Conservation (phyloP, 2,888 invertebrate genomes). For the Lycaena phlaeas region DNA sequence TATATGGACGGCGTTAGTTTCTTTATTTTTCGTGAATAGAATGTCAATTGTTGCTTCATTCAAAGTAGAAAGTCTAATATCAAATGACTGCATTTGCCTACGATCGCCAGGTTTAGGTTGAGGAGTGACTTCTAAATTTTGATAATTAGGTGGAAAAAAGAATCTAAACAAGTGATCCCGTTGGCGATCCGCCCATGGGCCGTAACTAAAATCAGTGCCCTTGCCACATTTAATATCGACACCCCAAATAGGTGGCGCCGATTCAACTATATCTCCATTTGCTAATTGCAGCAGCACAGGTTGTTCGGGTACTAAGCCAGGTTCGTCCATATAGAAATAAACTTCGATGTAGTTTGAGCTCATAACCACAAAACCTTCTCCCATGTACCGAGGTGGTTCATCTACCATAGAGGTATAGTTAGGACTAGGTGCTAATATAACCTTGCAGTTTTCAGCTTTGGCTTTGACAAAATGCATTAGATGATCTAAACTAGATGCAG, state of each 20-base stretch:
- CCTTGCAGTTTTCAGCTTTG: constrained; percentile 95
- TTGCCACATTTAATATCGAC: constrained; percentile 96
- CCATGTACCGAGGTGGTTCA: constrained; percentile 96
- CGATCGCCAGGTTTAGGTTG: constrained; percentile 90
- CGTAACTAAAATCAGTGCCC: constrained; percentile 97
- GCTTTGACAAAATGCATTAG: constrained; percentile 97
- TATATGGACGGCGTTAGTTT: constrained; percentile 97
- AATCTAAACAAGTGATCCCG: constrained; percentile 95
- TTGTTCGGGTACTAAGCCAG: constrained; percentile 92
- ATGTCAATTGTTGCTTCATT: constrained; percentile 96
- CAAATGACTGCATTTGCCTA: constrained; percentile 92
- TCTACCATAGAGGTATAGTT: constrained; percentile 94
- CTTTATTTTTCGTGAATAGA: constrained; percentile 93
- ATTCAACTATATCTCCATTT: constrained; percentile 94
- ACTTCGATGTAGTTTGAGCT: constrained; percentile 95
- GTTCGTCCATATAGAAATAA: constrained; percentile 98
- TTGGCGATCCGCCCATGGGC: constrained; percentile 99
- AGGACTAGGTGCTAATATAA: constrained; percentile 95
- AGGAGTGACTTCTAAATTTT: constrained; percentile 84
- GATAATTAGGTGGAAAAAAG: constrained; percentile 93
- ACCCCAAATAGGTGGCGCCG: constrained; percentile 95
- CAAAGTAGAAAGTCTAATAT: constrained; percentile 90
- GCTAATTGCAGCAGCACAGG: constrained; percentile 91
- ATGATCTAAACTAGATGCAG: constrained; percentile 92
- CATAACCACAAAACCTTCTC: constrained; percentile 97